Evolutionary conservation across 2,113 vertebrate genomes (phyloP).

Genomic region (Sprattus sprattus): DNA sequence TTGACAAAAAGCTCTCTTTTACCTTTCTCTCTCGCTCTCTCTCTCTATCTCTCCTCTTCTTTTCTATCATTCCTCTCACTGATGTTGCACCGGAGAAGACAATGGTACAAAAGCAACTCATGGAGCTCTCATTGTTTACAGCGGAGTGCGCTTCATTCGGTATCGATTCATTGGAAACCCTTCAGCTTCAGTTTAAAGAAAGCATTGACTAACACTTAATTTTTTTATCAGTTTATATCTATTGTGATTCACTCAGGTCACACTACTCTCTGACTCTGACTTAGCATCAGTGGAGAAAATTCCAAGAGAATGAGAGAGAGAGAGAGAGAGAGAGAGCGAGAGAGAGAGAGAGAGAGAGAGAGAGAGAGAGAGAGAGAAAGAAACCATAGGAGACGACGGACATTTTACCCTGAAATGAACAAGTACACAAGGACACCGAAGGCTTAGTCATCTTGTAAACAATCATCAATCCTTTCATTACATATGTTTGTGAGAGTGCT

Average conservation of each 20-base stretch:
- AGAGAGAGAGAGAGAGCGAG: not conserved
- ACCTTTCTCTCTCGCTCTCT: not conserved
- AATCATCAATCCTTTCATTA: constrained; percentile 9
- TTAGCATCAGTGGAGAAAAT: not conserved
- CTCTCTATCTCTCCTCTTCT: not conserved
- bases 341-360: not conserved
- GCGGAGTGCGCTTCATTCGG: not conserved
- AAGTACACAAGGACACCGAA: not conserved
- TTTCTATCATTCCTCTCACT: not conserved
- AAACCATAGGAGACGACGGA: not conserved
- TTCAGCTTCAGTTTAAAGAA: not conserved
- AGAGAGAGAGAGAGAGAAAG: not conserved
- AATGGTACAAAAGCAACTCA: not conserved
- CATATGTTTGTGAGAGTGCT: not conserved
- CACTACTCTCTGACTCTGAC: not conserved
- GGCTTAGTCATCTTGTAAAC: not conserved
- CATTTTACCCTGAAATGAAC: not conserved
- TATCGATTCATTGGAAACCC: not conserved
- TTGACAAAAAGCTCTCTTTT: not conserved
- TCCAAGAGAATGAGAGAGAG: not conserved
- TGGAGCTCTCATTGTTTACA: not conserved
- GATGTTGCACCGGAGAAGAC: not conserved
- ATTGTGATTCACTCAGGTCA: constrained; percentile 27
- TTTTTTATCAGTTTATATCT: not conserved
- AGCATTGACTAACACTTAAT: not conserved